phyloP scores from a whole-genome alignment of 2,888 invertebrate genomes.

The Mycalesis mineus region DNA sequence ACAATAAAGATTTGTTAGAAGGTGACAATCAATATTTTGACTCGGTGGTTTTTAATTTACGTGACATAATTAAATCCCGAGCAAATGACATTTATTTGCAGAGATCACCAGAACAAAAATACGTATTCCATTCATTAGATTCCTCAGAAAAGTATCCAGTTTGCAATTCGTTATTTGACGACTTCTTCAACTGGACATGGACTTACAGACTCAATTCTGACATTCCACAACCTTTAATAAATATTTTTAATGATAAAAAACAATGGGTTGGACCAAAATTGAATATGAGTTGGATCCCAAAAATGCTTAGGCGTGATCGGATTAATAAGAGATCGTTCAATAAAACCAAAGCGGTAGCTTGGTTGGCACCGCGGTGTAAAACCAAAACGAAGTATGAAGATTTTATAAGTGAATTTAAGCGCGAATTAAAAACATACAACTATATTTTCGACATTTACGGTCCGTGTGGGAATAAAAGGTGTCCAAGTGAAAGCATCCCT shows the following conservation, averaged over 20 bases:
- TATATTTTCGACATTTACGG: slow-evolving; percentile 54
- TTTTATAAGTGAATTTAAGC: slow-evolving; percentile 45
- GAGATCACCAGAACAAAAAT: slow-evolving; percentile 50
- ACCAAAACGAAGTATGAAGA: slow-evolving; percentile 46
- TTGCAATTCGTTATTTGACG: slow-evolving; percentile 50
- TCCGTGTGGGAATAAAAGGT: slow-evolving; percentile 50
- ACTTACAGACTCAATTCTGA: slow-evolving; percentile 63
- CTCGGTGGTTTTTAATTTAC: slow-evolving; percentile 53
- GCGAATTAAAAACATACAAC: slow-evolving; percentile 53
- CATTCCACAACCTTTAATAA: slow-evolving; percentile 54
- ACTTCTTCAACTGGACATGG: slow-evolving; percentile 71
- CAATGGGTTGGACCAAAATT: slow-evolving; percentile 49
- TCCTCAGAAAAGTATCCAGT: slow-evolving; percentile 50
- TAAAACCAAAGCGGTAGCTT: slow-evolving; percentile 57
- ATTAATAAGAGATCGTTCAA: slow-evolving; percentile 33
- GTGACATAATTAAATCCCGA: slow-evolving; percentile 42
- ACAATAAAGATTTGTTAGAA: slow-evolving; percentile 43
- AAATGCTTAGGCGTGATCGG: slow-evolving; percentile 41
- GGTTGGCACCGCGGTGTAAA: slow-evolving; percentile 53
- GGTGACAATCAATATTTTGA: slow-evolving; percentile 50
- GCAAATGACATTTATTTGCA: slow-evolving; percentile 38
- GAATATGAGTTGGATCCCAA: slow-evolving; percentile 44
- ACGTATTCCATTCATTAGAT: slow-evolving; percentile 57
- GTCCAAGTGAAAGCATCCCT: slow-evolving; percentile 39
- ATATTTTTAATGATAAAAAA: slow-evolving; percentile 42